These are phyloP conservation scores for Diplodus sargus DNA, from an alignment of 2,797 vertebrate genomes.

Conservation along the genomic window DNA sequence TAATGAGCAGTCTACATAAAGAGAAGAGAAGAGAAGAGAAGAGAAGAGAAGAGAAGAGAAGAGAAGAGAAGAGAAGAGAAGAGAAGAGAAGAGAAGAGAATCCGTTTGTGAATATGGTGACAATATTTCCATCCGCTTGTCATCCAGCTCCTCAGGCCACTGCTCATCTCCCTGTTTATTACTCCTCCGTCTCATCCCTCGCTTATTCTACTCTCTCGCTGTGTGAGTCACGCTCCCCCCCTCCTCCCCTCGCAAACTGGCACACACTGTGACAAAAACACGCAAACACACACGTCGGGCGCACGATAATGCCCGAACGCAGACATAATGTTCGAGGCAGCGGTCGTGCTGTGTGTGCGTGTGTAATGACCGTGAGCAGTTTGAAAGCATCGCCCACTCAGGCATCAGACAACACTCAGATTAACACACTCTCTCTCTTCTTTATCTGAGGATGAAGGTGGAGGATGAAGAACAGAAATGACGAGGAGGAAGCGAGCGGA, in stretches of 20 bases:
- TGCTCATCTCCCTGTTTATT: constrained; percentile 69
- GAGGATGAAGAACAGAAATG: constrained; percentile 56
- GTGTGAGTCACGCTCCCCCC: constrained; percentile 68
- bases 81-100: constrained; percentile 15
- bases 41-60: background rate
- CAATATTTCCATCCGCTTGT: constrained; percentile 50
- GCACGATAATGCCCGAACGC: constrained; percentile 44
- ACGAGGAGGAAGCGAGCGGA: constrained; percentile 36
- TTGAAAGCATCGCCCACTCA: constrained; percentile 76
- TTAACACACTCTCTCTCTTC: constrained; percentile 53
- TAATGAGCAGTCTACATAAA: constrained; percentile 17
- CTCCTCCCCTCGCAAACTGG: constrained; percentile 34
- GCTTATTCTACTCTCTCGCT: constrained; percentile 44
- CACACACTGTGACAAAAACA: constrained; percentile 54
- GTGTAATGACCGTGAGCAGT: constrained; percentile 65
- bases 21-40: constrained; percentile 16
- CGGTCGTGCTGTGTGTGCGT: constrained; percentile 45
- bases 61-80: background rate
- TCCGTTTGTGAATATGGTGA: constrained; percentile 37
- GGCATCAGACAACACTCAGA: constrained; percentile 73
- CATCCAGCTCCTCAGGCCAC: constrained; percentile 49
- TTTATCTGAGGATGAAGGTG: constrained; percentile 60
- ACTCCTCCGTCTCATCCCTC: constrained; percentile 70
- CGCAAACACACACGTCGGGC: background rate
- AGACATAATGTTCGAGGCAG: constrained; percentile 46